phyloP scores from a whole-genome alignment of 1,140 invertebrate species.

The Lineus longissimus region DNA sequence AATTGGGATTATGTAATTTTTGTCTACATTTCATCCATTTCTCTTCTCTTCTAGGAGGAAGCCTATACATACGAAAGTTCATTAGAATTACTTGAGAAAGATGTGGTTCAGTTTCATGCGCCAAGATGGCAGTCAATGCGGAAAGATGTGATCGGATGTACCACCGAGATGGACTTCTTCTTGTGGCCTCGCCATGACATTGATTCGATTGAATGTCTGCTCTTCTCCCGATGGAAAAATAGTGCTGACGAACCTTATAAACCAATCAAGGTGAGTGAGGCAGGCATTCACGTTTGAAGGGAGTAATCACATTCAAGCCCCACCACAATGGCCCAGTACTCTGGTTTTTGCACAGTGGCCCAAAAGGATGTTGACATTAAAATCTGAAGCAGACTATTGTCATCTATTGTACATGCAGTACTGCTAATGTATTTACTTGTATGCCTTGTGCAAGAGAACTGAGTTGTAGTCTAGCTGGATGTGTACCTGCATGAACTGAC shows the following conservation, averaged over 20 bases:
- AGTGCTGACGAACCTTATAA: slow-evolving; percentile 34
- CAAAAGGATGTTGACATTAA: no score
- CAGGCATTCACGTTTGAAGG: slow-evolving; percentile 11
- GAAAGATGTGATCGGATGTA: slow-evolving; percentile 47
- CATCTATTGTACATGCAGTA: no score
- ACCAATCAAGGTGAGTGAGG: slow-evolving; percentile 34
- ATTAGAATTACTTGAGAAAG: slow-evolving; percentile 46
- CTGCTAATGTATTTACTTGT: no score
- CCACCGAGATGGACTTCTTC: slow-evolving; percentile 49
- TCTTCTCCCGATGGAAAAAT: slow-evolving; percentile 51
- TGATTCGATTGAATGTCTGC: slow-evolving; percentile 44
- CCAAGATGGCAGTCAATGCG: slow-evolving; percentile 48
- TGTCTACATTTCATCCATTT: no score
- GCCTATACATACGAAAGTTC: slow-evolving; percentile 49
- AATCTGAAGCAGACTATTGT: no score
- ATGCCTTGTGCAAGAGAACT: background rate
- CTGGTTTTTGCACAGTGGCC: background rate
- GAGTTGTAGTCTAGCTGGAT: no score
- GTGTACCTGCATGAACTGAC: no score
- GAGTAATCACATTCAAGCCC: background rate
- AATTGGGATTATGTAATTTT: no score
- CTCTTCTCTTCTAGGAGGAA: slow-evolving; percentile 34
- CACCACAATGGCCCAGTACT: background rate
- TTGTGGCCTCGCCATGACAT: slow-evolving; percentile 52
- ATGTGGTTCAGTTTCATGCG: slow-evolving; percentile 51